phyloP scores from a whole-genome alignment of 2,113 vertebrate genomes.

The Proteles cristata region DNA sequence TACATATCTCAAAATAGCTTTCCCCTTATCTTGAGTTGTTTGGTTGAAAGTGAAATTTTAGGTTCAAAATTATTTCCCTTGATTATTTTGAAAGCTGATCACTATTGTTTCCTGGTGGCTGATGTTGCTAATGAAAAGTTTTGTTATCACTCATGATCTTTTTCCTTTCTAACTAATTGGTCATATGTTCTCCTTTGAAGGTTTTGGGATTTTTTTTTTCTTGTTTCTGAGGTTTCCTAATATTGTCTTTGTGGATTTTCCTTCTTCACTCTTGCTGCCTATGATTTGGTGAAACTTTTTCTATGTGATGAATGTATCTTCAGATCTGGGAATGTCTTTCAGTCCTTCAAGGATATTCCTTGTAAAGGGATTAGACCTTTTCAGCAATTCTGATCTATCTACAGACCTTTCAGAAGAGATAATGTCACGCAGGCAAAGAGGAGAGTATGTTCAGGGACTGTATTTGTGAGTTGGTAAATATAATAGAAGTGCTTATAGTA shows the following conservation, averaged over 20 bases:
- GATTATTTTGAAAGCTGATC: not conserved
- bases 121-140: not conserved
- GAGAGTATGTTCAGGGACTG: not conserved
- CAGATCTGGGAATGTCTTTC: not conserved
- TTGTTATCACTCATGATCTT: not conserved
- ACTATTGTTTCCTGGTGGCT: not conserved
- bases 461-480: not conserved
- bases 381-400: not conserved
- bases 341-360: not conserved
- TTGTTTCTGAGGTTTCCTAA: not conserved
- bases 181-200: not conserved
- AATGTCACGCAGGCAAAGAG: not conserved
- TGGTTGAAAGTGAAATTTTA: not conserved
- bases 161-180: constrained; percentile 20
- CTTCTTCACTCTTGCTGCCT: not conserved
- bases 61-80: not conserved
- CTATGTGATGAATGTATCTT: not conserved
- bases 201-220: not conserved
- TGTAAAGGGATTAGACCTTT: not conserved
- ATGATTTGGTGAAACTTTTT: not conserved
- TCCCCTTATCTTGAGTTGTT: not conserved
- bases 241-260: not conserved
- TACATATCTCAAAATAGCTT: not conserved
- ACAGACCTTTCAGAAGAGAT: not conserved
- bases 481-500: not conserved